Evolutionary conservation across 2,797 vertebrate species (phyloP).

Genomic region (Lemur catta): DNA sequence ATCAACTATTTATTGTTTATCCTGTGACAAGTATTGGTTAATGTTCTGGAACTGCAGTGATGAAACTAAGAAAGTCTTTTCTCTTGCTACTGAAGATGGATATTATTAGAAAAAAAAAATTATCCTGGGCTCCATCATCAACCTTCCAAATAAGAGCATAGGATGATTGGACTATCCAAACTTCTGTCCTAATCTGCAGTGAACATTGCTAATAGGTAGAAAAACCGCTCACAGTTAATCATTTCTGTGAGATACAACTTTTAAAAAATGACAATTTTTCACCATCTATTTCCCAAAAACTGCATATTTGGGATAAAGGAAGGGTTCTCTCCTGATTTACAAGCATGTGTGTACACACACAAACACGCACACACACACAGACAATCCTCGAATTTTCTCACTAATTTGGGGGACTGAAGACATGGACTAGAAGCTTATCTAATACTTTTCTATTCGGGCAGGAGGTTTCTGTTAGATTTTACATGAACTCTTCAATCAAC

Average conservation of each 20-base stretch:
- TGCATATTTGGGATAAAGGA: neutral
- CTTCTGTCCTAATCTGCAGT: neutral
- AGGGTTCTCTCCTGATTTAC: neutral
- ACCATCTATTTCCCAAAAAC: neutral
- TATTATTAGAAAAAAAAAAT: neutral
- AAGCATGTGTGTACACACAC: rapidly evolving
- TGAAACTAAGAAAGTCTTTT: neutral
- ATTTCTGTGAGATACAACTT: neutral
- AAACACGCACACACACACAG: rapidly evolving
- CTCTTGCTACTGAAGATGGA: neutral
- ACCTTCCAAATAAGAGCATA: neutral
- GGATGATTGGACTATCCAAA: neutral
- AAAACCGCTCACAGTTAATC: neutral
- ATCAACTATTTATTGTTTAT: neutral
- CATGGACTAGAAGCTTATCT: neutral
- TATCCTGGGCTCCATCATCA: neutral
- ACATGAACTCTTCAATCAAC: neutral
- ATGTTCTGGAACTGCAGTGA: neutral
- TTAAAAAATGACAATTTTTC: neutral
- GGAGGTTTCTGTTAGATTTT: neutral
- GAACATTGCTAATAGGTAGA: neutral
- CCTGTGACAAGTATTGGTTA: neutral
- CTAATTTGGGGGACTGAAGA: neutral
- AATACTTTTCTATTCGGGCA: neutral
- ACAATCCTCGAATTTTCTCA: neutral